Evolutionary conservation across 1,140 invertebrate species (phyloP), one percentile per base, ranked within the genome.

Genomic region (Thaumetopoea pityocampa): DNA sequence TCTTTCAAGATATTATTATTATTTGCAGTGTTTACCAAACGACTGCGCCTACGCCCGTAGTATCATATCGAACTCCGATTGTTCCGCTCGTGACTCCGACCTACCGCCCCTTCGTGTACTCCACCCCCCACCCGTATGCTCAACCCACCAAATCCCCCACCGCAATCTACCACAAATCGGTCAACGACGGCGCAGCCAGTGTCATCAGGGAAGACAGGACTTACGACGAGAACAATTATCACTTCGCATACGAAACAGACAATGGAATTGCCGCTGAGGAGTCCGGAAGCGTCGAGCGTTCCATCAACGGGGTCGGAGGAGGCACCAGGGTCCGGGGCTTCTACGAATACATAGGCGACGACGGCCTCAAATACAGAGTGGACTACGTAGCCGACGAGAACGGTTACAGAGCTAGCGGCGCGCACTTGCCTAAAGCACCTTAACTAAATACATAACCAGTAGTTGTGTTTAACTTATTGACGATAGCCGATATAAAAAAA

Each of bases 311-410:
- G 17, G 26, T 38, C 16, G 27, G 87, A 15, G 89, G 89, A 47
- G 89, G 89, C 2, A 89, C 90, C 29, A 88, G 87, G 20, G 91
- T 89, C 0, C 85, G 86, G 14, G 89, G 89, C 7, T 88, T 85
- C 48, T 91, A 89, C 43, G 86, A 88, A 57, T 89, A 88, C 43
- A 76, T 87, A 11, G 88, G 86, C 4, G 81, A 85, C 18, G 86
- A 89, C 67, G 87, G 87, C 23, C 57, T 85, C 18, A 74, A 81
- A 10, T 87, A 89, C 61, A 79, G 86, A 28, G 88, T 91, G 1
- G 86, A 87, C 32, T 92, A 91, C 48, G 81, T 84, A 5, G 90
- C 90, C 53, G 90, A 90, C 48, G 89, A 90, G 62, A 87, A 90
- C 9, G 90, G 90, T 7, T 92, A 88, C 76, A 85, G 87, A 48